Evolutionary conservation across 2,113 vertebrate genomes (phyloP).

Genomic region (Aramus guarauna): DNA sequence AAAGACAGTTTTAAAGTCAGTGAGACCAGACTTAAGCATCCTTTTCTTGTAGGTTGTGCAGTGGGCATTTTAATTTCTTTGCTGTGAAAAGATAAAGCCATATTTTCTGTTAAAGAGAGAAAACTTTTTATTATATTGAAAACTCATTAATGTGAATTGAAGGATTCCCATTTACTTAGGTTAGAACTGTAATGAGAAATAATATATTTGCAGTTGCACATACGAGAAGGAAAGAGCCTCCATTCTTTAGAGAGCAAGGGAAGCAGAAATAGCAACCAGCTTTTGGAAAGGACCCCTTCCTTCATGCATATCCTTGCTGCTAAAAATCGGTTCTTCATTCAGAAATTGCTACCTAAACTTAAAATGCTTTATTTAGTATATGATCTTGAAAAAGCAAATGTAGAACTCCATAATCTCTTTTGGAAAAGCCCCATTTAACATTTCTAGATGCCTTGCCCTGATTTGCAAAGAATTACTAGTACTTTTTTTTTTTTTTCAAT

Average conservation of each 20-base stretch:
- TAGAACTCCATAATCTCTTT: not conserved
- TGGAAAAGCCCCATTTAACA: not conserved
- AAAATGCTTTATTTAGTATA: not conserved
- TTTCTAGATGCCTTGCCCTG: not conserved
- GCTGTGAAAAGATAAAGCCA: not conserved
- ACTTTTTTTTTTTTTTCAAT: not conserved
- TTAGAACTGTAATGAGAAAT: not conserved
- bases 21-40: not conserved
- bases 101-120: not conserved
- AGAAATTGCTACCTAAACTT: not conserved
- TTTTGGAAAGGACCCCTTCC: not conserved
- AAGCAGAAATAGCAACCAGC: not conserved
- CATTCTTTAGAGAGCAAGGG: not conserved
- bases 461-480: not conserved
- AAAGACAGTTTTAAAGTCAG: not conserved
- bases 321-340: not conserved
- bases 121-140: not conserved
- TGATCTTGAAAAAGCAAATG: not conserved
- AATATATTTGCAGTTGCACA: not conserved
- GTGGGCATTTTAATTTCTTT: not conserved
- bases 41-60: not conserved
- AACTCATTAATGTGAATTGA: not conserved
- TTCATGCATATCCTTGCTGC: not conserved
- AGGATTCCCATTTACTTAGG: not conserved
- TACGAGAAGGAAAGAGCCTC: not conserved